phyloP scores from a whole-genome alignment of 2,888 invertebrate species.

The Steinernema carpocapsae region DNA sequence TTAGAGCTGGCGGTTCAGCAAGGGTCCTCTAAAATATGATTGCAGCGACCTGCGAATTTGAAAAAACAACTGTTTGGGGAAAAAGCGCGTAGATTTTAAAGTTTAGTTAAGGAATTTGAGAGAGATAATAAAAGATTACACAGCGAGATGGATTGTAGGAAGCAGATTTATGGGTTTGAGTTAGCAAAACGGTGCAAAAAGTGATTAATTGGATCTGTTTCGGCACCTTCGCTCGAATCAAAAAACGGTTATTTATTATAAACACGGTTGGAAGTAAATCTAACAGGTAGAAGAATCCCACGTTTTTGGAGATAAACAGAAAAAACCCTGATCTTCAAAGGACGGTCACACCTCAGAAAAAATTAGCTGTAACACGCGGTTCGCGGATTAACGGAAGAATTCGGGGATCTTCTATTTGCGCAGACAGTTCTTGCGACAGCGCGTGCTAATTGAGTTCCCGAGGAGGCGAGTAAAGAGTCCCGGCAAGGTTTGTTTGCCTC shows the following conservation, averaged over 20 bases:
- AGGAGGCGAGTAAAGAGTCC: neutral
- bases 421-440: slow-evolving; percentile 30
- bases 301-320: neutral
- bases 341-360: neutral
- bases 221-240: no score
- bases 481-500: slow-evolving; percentile 26
- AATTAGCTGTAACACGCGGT: neutral
- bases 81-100: neutral
- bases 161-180: neutral
- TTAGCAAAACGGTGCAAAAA: neutral
- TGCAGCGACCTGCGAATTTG: neutral
- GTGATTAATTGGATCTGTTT: no score
- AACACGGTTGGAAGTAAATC: no score
- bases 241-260: no score
- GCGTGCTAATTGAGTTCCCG: slow-evolving; percentile 31
- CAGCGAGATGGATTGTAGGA: neutral
- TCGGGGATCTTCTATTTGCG: slow-evolving; percentile 21
- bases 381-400: slow-evolving; percentile 15
- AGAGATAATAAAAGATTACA: neutral
- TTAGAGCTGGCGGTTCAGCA: neutral
- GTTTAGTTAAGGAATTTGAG: neutral
- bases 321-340: neutral
- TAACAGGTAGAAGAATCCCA: no score
- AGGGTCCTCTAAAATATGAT: neutral
- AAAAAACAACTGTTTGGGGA: slow-evolving; percentile 17